A percentile compares a stretch with the other conserved stretches of the same genome.
Conservation (phyloP, 2,113 vertebrate species). For the Perccottus glenii region DNA sequence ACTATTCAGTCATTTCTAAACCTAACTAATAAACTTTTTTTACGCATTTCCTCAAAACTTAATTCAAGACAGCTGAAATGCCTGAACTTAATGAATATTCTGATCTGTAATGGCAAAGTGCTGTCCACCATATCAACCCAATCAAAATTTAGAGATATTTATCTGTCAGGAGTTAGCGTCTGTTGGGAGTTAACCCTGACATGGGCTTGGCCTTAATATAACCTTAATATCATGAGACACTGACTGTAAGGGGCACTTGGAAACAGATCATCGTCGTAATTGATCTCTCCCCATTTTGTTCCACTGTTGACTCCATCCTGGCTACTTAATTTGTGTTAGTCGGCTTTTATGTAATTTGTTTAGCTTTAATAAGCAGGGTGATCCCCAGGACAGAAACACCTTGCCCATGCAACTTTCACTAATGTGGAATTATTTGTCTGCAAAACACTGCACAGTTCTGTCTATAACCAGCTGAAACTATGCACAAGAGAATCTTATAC, state of each 20-base stretch:
- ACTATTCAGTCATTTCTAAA: no score
- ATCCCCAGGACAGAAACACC: slow-evolving; percentile 27
- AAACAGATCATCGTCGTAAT: slow-evolving; percentile 10
- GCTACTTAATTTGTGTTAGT: slow-evolving; percentile 16
- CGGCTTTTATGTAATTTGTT: slow-evolving; percentile 9
- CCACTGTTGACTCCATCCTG: slow-evolving; percentile 15
- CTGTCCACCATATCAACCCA: no score
- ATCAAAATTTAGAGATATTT: not conserved
- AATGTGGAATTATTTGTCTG: slow-evolving; percentile 13
- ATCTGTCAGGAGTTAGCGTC: not conserved
- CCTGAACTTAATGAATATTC: no score
- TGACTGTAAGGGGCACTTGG: not conserved
- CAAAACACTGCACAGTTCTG: not conserved
- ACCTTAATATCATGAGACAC: not conserved
- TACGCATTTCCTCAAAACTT: no score
- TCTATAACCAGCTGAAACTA: no score
- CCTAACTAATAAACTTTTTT: no score
- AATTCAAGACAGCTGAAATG: no score
- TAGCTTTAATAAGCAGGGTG: slow-evolving; percentile 1
- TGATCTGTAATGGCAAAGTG: no score
- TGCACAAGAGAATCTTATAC: no score
- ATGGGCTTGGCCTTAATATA: not conserved
- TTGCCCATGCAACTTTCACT: slow-evolving; percentile 19
- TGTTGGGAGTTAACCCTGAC: not conserved
- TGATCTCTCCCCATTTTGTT: slow-evolving; percentile 18